Evolutionary conservation across 2,797 vertebrate species (phyloP), one percentile per base, ranked within the genome.

Genomic region (Nasua narica): DNA sequence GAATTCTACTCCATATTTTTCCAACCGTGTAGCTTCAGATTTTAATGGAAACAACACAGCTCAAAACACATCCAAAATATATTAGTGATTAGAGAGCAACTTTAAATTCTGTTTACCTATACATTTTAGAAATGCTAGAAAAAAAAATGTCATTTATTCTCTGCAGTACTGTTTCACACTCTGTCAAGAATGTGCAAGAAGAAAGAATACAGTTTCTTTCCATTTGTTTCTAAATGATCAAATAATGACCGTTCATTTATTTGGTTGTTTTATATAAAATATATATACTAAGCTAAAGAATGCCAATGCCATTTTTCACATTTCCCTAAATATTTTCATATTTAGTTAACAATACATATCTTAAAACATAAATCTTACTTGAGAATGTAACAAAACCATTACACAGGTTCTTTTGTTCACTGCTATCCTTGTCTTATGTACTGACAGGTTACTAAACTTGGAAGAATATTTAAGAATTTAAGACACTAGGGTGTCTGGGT

Each of bases 81-180:
- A 40, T 95, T 93, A 94, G 43, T 32, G 72, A 84, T 74, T 77
- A 76, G 54, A 93, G 48, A 95, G 70, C 29, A 93, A 69, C 50
- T 95, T 92, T 76, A 88, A 90, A 93, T 93, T 70, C 4, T 93
- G 77, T 84, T 90, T 95, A 48, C n/a, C 69, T 90, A n/a, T 69
- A 62, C 43, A 70, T 90, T 93, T 97, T 90, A 37, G 67, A 65
- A 87, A 93, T 50, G 25, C 54, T 35, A 52, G 70, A 14, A 78
- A 74, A 78, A 74, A 95, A 95, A 67, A 67, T 27, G 54, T 50
- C 6, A 48, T 29, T 27, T 90, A 87, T 87, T 95, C 25, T 86
- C 29, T 94, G 52, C 18, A 78, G 90, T 52, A 94, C 14, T 86
- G 37, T 60, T 95, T 84, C 79, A 93, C 12, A 65, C 15, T 79